Conservation (phyloP, 1,140 invertebrate species). For the Drosophila murphyi region DNA sequence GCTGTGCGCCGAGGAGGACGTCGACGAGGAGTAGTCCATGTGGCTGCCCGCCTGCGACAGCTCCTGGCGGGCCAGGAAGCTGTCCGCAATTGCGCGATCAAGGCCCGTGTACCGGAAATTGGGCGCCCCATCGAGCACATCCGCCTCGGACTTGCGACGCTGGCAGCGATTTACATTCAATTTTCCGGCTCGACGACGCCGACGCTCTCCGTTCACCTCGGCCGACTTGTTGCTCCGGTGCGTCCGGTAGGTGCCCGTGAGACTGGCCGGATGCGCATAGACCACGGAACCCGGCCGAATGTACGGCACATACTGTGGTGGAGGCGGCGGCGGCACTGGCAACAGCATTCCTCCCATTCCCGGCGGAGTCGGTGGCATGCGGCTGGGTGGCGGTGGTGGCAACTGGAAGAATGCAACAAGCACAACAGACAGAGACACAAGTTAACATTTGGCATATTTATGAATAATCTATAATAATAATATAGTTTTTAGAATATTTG, state of each 20-base stretch:
- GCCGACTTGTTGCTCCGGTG: slow-evolving; percentile 76
- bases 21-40: slow-evolving; percentile 76
- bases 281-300: slow-evolving; percentile 63
- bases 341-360: slow-evolving; percentile 43
- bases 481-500: too few relatives aligned
- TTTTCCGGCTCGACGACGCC: slow-evolving; percentile 65
- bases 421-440: too few relatives aligned
- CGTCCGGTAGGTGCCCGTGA: slow-evolving; percentile 70
- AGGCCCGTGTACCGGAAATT: slow-evolving; percentile 78
- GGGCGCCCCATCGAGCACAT: slow-evolving; percentile 69
- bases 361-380: slow-evolving; percentile 59
- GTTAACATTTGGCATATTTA: too few relatives aligned
- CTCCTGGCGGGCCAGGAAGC: slow-evolving; percentile 77
- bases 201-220: slow-evolving; percentile 66
- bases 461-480: too few relatives aligned
- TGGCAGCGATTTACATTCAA: slow-evolving; percentile 74
- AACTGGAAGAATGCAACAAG: slow-evolving; percentile 20
- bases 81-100: slow-evolving; percentile 80
- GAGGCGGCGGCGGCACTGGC: slow-evolving; percentile 47
- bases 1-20: slow-evolving; percentile 55
- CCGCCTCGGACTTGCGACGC: slow-evolving; percentile 78
- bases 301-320: slow-evolving; percentile 60
- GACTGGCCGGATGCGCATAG: slow-evolving; percentile 65
- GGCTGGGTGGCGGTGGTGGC: slow-evolving; percentile 59
- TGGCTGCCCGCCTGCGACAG: slow-evolving; percentile 76